Evolutionary conservation across 2,888 invertebrate genomes (phyloP).

Genomic region (Teleogryllus oceanicus): DNA sequence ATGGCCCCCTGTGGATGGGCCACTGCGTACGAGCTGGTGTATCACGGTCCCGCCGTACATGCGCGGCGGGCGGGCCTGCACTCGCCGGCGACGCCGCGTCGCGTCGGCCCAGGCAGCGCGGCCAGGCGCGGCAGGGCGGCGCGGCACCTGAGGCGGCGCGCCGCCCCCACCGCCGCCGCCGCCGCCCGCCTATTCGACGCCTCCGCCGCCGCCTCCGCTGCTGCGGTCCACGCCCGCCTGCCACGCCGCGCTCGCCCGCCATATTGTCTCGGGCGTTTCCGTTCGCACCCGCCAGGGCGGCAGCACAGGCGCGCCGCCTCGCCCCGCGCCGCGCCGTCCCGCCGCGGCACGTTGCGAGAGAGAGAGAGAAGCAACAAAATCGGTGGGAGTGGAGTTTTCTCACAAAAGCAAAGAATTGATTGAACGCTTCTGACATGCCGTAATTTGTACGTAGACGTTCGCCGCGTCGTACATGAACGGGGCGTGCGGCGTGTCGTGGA

Average conservation of each 20-base stretch:
- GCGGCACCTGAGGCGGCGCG: too few relatives aligned
- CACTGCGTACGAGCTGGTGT: too few relatives aligned
- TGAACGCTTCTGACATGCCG: slow-evolving; percentile 35
- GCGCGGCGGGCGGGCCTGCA: too few relatives aligned
- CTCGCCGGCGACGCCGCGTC: too few relatives aligned
- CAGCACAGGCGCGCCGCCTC: slow-evolving; percentile 12
- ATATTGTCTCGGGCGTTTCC: not conserved
- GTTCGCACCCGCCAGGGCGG: slow-evolving; percentile 24
- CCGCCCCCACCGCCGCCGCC: too few relatives aligned
- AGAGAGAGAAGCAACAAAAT: not conserved
- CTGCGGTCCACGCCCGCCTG: not conserved
- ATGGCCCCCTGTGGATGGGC: too few relatives aligned
- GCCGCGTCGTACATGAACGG: slow-evolving; percentile 31
- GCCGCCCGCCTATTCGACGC: too few relatives aligned
- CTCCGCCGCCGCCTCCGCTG: too few relatives aligned
- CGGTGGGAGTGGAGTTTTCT: not conserved
- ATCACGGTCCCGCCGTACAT: too few relatives aligned
- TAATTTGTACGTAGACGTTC: slow-evolving; percentile 33
- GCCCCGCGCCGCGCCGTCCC: too few relatives aligned
- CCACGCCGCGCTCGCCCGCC: not conserved
- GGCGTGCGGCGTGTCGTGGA: not conserved
- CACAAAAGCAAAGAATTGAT: slow-evolving; percentile 30
- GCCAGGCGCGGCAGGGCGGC: too few relatives aligned
- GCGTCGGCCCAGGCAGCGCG: too few relatives aligned
- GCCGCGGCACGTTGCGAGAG: not conserved